Conservation (phyloP, 2,888 invertebrate species). For the Temnothorax unifasciatus region DNA sequence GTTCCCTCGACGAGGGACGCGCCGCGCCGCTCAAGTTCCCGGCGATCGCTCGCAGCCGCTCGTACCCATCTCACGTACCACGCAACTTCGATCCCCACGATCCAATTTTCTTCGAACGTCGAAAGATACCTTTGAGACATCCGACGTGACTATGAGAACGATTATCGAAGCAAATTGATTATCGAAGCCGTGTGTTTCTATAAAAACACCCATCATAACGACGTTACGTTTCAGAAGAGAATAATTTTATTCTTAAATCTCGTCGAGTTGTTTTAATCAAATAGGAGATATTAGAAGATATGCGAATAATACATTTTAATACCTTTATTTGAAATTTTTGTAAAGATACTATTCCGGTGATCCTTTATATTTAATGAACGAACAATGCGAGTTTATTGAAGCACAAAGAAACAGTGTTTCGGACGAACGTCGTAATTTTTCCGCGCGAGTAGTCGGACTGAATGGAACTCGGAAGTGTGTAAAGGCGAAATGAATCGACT, state of each 20-base stretch:
- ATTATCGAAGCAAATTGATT: constrained; percentile 6
- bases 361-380: neutral
- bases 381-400: neutral
- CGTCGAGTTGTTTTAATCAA: neutral
- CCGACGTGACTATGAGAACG: neutral
- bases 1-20: constrained; percentile 12
- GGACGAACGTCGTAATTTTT: constrained; percentile 9
- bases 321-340: neutral
- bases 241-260: neutral
- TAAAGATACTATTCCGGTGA: neutral
- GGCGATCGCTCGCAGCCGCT: constrained; percentile 16
- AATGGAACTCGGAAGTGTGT: constrained; percentile 63
- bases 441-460: constrained; percentile 47
- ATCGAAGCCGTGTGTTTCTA: neutral
- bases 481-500: constrained; percentile 46
- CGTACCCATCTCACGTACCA: neutral
- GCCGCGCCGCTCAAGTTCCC: neutral
- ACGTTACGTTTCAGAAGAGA: neutral
- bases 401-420: constrained; percentile 9
- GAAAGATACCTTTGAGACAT: neutral
- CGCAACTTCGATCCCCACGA: constrained; percentile 16
- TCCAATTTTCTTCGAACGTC: neutral
- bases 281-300: neutral
- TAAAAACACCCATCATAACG: neutral
- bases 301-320: too few species aligned